Conservation (phyloP, 2,113 vertebrate species). For the Menura novaehollandiae region DNA sequence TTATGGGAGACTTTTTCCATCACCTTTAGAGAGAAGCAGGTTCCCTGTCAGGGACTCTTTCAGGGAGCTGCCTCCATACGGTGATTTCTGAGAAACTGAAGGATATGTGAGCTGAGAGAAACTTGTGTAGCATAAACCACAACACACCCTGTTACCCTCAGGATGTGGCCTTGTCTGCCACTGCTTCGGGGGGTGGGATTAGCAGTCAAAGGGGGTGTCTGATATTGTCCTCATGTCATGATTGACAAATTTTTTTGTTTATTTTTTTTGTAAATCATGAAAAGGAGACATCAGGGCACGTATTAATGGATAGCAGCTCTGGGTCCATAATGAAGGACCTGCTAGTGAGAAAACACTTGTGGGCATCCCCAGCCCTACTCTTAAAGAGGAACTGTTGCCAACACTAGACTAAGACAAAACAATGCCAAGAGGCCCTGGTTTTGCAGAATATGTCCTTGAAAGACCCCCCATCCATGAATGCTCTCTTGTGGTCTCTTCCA, state of each 20-base stretch:
- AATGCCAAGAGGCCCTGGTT: background rate
- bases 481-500: background rate
- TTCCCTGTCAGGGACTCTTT: background rate
- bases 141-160: background rate
- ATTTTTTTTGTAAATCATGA: background rate
- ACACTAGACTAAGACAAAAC: background rate
- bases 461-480: background rate
- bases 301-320: background rate
- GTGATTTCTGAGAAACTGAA: background rate
- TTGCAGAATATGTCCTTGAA: background rate
- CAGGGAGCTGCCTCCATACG: background rate
- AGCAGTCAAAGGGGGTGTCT: background rate
- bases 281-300: fast-evolving
- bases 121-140: background rate
- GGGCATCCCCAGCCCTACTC: background rate
- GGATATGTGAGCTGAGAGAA: background rate
- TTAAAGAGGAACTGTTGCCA: background rate
- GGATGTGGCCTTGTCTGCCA: background rate
- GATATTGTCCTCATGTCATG: background rate
- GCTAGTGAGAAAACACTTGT: background rate
- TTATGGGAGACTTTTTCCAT: background rate
- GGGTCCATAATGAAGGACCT: background rate
- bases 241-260: background rate
- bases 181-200: background rate
- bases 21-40: background rate